phyloP scores from a whole-genome alignment of 2,888 invertebrate genomes.

The Drosophila aldrichi region DNA sequence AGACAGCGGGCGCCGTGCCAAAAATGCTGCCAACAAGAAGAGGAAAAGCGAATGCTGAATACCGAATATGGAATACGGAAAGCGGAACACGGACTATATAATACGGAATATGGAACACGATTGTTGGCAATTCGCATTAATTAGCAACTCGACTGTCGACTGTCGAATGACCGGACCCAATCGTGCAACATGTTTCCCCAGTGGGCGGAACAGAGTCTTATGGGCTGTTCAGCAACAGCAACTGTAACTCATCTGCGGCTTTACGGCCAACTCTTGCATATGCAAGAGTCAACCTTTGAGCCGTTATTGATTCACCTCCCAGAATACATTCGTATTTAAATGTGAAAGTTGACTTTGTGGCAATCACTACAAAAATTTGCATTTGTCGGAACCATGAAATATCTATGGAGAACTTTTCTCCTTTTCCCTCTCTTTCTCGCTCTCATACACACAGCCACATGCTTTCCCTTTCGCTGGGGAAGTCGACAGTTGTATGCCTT shows the following conservation, averaged over 20 bases:
- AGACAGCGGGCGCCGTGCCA: conserved; percentile 68
- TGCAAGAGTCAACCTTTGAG: conserved; percentile 47
- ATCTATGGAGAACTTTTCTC: not conserved
- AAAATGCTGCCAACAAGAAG: conserved; percentile 40
- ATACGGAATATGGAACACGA: conserved; percentile 8
- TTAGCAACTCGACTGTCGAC: conserved; percentile 47
- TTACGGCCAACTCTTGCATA: conserved; percentile 25
- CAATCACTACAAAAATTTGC: conserved; percentile 31
- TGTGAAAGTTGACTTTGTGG: conserved; percentile 60
- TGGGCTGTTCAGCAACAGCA: conserved; percentile 3
- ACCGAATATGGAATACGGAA: conserved; percentile 1
- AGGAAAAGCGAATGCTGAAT: conserved; percentile 17
- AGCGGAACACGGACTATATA: conserved; percentile 6
- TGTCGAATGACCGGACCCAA: conserved; percentile 9
- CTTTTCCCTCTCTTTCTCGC: not conserved
- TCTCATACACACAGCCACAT: too few relatives aligned
- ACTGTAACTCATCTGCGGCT: conserved; percentile 20
- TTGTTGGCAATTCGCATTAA: conserved; percentile 54
- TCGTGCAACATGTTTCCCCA: conserved; percentile 35
- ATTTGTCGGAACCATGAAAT: conserved; percentile 19
- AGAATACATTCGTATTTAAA: conserved; percentile 36
- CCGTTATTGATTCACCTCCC: conserved; percentile 53
- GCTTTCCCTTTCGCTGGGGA: not conserved
- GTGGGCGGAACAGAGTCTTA: conserved; percentile 2
- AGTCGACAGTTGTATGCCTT: not conserved